Base-by-base conservation (phyloP, 2,888 invertebrate genomes). In the Deroplatys truncata region DNA sequence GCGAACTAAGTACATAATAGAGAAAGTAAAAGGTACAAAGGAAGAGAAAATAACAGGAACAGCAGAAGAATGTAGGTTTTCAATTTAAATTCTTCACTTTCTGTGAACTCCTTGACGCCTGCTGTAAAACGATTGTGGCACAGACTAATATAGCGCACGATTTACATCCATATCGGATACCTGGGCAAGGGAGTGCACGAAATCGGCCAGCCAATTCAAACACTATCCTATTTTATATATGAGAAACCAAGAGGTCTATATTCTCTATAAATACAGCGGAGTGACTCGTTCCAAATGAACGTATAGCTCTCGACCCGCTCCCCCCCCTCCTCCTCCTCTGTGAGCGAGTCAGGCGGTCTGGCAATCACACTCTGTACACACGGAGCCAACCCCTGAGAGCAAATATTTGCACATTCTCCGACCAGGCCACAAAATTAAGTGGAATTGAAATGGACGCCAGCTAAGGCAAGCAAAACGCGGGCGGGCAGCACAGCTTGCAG, bases 361-460 rank as follows among this genome's bases (percentile, higher is more conserved):
- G 90, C 90, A 90, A 90, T 90, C 90, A 90, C 90, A 89, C 90
- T 90, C 88, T 90, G 90, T 89, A 90, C 90, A 90, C 90, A 90
- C 84, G 83, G 82, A 88, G 56, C 90, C 87, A 49, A 25, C 86
- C 89, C 86, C 43, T 93, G 93, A 92, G 91, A 90, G 93, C 93
- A 93, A 94, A 94, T 94, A 93, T 94, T 94, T 93, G 92, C 93
- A 92, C 93, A 92, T 92, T 92, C 93, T 92, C 93, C 93, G 93
- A 86, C 88, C 89, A 89, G 90, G 89, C 93, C 93, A 93, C 93
- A 93, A 94, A 94, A 94, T 94, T 94, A 94, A 94, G 94, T 94
- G 94, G 93, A 93, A 93, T 93, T 93, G 93, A 93, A 93, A 93
- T 93, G 93, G 93, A 93, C 93, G 93, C 56, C 56, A 72, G 56